A percentile compares a stretch with the other conserved stretches of the same genome.
These are phyloP conservation scores for Steinernema khuongi DNA, from an alignment of 1,140 invertebrate species.

Conservation along the genomic window DNA sequence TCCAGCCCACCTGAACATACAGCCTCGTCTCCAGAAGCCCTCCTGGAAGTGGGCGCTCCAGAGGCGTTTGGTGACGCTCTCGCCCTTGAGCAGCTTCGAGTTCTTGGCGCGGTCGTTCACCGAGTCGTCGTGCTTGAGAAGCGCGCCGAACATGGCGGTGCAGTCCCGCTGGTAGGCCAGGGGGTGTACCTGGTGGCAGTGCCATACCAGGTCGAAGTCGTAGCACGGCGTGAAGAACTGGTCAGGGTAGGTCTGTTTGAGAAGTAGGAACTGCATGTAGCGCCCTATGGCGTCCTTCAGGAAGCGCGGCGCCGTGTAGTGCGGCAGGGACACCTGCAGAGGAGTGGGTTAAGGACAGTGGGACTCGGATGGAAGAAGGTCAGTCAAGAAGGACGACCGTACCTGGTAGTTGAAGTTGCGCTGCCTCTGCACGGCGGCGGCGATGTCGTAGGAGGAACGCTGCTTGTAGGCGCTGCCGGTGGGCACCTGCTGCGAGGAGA, in stretches of 20 bases:
- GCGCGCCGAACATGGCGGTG: constrained; percentile 57
- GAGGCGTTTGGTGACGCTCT: constrained; percentile 52
- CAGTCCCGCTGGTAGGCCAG: constrained; percentile 60
- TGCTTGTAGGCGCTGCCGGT: constrained; percentile 39
- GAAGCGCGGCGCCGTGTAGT: constrained; percentile 61
- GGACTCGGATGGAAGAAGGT: not conserved
- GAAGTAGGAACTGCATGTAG: constrained; percentile 62
- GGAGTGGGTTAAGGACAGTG: not conserved
- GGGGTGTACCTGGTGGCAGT: constrained; percentile 62
- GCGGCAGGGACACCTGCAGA: constrained; percentile 62
- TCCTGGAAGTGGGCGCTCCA: constrained; percentile 55
- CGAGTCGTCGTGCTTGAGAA: constrained; percentile 61
- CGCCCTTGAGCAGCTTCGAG: constrained; percentile 59
- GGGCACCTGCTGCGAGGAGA: constrained; percentile 23
- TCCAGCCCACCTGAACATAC: constrained; percentile 49
- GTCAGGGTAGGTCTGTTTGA: constrained; percentile 60
- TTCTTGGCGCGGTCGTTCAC: constrained; percentile 59
- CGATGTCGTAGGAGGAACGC: constrained; percentile 59
- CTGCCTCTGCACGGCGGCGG: constrained; percentile 60
- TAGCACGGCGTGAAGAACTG: constrained; percentile 63
- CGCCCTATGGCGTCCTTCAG: constrained; percentile 59
- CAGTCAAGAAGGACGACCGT: constrained; percentile 35
- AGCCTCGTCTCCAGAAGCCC: constrained; percentile 55
- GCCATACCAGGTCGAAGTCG: constrained; percentile 63
- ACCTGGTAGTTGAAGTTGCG: constrained; percentile 61